Base-by-base conservation (phyloP, 2,797 vertebrate species). In the Spinus pinus region DNA sequence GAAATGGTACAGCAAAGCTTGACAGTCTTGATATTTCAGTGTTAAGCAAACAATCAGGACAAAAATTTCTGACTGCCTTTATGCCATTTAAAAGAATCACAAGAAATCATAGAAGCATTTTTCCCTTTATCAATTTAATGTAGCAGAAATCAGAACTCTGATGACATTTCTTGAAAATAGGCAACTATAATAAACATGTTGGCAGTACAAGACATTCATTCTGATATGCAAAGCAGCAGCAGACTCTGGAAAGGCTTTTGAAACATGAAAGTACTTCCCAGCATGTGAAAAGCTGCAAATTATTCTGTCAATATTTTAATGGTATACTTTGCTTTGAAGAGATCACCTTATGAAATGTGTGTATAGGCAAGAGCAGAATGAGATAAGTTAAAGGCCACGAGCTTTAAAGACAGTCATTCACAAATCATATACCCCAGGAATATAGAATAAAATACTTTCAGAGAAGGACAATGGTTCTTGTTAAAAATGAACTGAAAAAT, bases 251-350 rank as follows among this genome's bases (percentile, higher is more conserved):
- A 91, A 87, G 65, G 86, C 87, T 81, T 88, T 82, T 94, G 90
- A 94, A 95, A 74, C 39, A 79, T 3, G 1, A 90, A 95, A 86
- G 41, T 44, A 88, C 69, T 66, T 87, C 78, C 28, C 90, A 96
- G 86, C 77, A 82, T 94, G 93, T 92, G 86, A 88, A 90, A 96
- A 95, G 71, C 61, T 17, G 69, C 42, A 83, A 95, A 95, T 92
- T 87, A 95, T 94, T 91, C 85, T 94, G 93, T 95, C 86, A 95
- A 85, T 95, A 95, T 88, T 95, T 93, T 93, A 93, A 94, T 90
- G 64, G 66, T 69, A 70, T 81, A 82, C 22, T 95, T 94, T 84
- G 30, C 82, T 79, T 66, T 69, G 74, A 93, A 93, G 94, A 93
- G 67, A 92, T 86, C 75, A 91, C 74, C 82, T 95, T 90, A 77